Evolutionary conservation across 2,797 vertebrate genomes (phyloP), one percentile per base, ranked within the genome.

Genomic region (Pogonophryne albipinna): DNA sequence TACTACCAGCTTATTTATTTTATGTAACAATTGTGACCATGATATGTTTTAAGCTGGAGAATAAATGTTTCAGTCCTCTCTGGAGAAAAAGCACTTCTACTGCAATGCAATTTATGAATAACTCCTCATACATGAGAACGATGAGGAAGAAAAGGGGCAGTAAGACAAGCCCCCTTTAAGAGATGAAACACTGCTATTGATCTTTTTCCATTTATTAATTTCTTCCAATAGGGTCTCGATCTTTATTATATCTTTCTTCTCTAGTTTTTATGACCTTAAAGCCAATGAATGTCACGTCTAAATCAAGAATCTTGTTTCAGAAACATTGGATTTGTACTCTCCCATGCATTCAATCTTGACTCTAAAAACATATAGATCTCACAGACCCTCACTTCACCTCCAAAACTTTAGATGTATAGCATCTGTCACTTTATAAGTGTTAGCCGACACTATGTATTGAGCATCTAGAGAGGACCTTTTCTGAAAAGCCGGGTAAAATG

Each of bases 371-470:
- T 45, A 67, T 58, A 62, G 19, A 71, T 74, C 80, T 74, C 59
- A 66, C 34, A 71, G 61, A 71, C 61, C 60, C 20, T 68, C 79
- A 63, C 41, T 66, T 80, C 41, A 66, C 70, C 52, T 74, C 46
- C 63, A 69, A 82, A 81, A 76, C 80, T 76, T 83, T 56, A 79
- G 80, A 82, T 90, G 70, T 76, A 82, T 83, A 87, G 80, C 90
- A 86, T 90, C 89, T 91, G 91, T 87, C 87, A 85, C 85, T 89
- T 85, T 46, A 12, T 59, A 80, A 84, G 78, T 78, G 59, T 82
- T 77, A 42, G 47, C 74, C 86, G 74, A 85, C 78, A 78, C 71
- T 53, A 62, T 42, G 45, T 71, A 81, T 74, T 80, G 74, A 75
- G 69, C 65, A 73, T 69, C 69, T 76, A 71, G 31, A 79, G 72